Percentiles rank a stretch among this genome's conserved stretches.
These are phyloP conservation scores for Microplitis demolitor DNA, from an alignment of 1,140 invertebrate species.

Conservation along the genomic window DNA sequence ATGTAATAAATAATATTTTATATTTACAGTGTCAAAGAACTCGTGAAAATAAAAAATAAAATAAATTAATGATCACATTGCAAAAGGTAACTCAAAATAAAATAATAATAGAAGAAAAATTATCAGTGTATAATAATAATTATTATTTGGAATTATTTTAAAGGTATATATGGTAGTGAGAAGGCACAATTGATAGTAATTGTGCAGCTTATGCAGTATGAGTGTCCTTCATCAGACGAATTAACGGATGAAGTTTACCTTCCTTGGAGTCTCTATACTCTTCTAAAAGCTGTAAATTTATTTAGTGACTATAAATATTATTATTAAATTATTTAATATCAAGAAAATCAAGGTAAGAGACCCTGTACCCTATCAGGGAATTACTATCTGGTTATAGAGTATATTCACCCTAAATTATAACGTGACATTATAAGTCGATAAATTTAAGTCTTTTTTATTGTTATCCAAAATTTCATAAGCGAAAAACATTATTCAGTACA, in stretches of 20 bases:
- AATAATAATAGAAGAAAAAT: neutral
- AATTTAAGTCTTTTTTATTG: too few species aligned
- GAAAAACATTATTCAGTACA: too few species aligned
- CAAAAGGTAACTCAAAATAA: slow-evolving; percentile 7
- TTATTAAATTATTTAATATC: neutral
- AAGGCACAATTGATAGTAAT: neutral
- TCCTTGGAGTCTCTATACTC: slow-evolving; percentile 69
- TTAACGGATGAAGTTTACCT: slow-evolving; percentile 66
- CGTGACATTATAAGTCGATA: too few species aligned
- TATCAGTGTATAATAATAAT: neutral
- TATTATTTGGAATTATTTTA: slow-evolving; percentile 10
- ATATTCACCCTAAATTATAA: too few species aligned
- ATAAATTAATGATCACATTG: slow-evolving; percentile 11
- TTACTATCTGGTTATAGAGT: too few species aligned
- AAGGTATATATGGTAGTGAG: neutral
- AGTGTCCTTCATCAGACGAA: slow-evolving; percentile 57
- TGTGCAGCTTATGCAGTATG: slow-evolving; percentile 18
- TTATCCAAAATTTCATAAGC: too few species aligned
- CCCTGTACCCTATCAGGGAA: too few species aligned
- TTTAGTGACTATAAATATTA: slow-evolving; percentile 6
- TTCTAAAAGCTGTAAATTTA: slow-evolving; percentile 65
- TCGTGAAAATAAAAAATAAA: neutral
- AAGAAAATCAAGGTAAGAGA: too few species aligned
- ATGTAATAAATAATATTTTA: too few species aligned
- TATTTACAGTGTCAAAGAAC: neutral